phyloP scores from a whole-genome alignment of 2,113 vertebrate species.

The Amia ocellicauda region DNA sequence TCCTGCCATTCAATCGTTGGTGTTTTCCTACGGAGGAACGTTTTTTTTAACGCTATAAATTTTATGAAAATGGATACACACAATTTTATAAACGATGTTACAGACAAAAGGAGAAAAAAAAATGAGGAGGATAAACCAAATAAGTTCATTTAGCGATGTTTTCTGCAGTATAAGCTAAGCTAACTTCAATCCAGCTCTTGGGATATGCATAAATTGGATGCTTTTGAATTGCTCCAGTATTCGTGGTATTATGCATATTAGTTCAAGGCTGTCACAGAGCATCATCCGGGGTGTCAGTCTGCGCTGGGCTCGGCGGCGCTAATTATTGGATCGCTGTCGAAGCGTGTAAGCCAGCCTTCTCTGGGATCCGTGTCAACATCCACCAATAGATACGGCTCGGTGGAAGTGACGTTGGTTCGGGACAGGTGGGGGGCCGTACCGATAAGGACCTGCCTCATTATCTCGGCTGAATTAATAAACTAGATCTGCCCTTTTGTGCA shows the following conservation, averaged over 20 bases:
- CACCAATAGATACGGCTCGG: too few relatives aligned
- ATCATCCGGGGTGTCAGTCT: conserved; percentile 67
- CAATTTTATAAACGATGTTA: conserved; percentile 17
- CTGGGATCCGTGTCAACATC: conserved; percentile 27
- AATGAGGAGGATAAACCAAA: conserved; percentile 55
- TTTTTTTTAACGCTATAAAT: too few relatives aligned
- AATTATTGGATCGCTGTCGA: conserved; percentile 72
- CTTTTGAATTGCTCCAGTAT: conserved; percentile 63
- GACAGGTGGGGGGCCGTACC: too few relatives aligned
- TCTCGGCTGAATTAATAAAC: too few relatives aligned
- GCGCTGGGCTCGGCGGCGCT: conserved; percentile 55
- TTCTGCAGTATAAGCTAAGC: conserved; percentile 51
- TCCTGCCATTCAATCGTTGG: too few relatives aligned
- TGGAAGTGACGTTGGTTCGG: too few relatives aligned
- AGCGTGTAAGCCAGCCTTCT: conserved; percentile 50
- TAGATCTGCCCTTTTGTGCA: too few relatives aligned
- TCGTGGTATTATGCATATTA: conserved; percentile 71
- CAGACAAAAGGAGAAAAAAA: conserved; percentile 26
- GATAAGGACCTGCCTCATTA: too few relatives aligned
- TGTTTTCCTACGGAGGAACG: too few relatives aligned
- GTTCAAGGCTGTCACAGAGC: conserved; percentile 68
- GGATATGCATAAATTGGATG: conserved; percentile 74
- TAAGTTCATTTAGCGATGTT: conserved; percentile 59
- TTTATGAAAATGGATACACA: neutral
- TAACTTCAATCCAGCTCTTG: conserved; percentile 66